Evolutionary conservation across 2,113 vertebrate genomes (phyloP).

Genomic region (Garra rufa): DNA sequence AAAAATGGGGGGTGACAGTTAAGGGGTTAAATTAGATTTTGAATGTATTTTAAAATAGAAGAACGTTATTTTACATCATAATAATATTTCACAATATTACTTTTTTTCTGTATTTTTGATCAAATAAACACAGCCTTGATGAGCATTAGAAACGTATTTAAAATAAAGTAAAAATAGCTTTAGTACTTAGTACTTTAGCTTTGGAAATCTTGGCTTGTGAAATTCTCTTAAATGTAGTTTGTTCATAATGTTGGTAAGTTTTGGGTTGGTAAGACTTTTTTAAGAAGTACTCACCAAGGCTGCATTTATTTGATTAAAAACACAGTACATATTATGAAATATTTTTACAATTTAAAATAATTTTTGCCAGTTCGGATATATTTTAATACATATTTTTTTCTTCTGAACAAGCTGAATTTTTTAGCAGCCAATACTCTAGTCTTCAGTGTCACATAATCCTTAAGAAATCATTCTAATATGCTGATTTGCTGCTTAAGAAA

Average conservation of each 20-base stretch:
- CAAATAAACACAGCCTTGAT: no score
- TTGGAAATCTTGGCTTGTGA: neutral
- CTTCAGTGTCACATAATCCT: neutral
- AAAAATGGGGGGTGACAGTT: no score
- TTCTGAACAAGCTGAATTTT: neutral
- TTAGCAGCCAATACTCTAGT: neutral
- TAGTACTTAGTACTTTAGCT: neutral
- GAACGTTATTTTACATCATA: no score
- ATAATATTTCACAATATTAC: no score
- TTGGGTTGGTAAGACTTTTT: neutral
- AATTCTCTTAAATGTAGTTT: neutral
- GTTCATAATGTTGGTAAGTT: no score
- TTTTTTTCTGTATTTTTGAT: no score
- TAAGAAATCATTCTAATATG: neutral
- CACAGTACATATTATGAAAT: neutral
- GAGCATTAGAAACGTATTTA: neutral
- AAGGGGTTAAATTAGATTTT: no score
- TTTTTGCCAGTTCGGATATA: no score
- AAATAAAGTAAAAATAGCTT: neutral
- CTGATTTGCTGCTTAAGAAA: neutral
- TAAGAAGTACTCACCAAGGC: neutral
- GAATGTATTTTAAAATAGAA: no score
- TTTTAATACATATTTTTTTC: neutral
- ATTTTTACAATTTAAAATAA: neutral
- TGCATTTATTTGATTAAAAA: neutral